Evolutionary conservation across 2,888 invertebrate genomes (phyloP).

Genomic region (Drosophila paramelanica): DNA sequence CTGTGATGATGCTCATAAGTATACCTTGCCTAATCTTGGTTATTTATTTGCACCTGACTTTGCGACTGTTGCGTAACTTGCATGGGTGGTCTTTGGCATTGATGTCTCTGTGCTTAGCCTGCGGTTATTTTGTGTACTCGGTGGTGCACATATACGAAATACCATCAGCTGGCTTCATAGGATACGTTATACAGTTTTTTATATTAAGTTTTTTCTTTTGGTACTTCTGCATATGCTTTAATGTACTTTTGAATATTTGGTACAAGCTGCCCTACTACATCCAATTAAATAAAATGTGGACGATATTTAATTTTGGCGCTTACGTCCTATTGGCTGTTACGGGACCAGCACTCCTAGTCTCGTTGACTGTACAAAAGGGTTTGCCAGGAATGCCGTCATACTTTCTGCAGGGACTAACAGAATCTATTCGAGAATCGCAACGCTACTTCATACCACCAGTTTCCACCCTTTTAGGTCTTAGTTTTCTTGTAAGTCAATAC

Average conservation of each 20-base stretch:
- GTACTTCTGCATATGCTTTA: constrained; percentile 82
- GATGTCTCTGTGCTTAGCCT: constrained; percentile 82
- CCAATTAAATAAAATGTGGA: constrained; percentile 59
- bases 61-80: constrained; percentile 78
- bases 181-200: constrained; percentile 83
- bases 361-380: constrained; percentile 81
- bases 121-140: constrained; percentile 82
- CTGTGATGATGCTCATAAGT: constrained; percentile 83
- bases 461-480: constrained; percentile 72
- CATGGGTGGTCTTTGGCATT: constrained; percentile 83
- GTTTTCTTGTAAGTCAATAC: constrained; percentile 69
- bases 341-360: constrained; percentile 80
- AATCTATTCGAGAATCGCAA: constrained; percentile 84
- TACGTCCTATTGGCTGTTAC: constrained; percentile 75
- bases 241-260: constrained; percentile 83
- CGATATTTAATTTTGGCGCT: constrained; percentile 67
- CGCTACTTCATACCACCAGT: constrained; percentile 85
- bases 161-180: constrained; percentile 71
- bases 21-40: constrained; percentile 82
- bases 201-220: constrained; percentile 84
- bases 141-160: constrained; percentile 81
- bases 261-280: constrained; percentile 78
- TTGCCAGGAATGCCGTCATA: constrained; percentile 84
- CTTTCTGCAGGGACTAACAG: constrained; percentile 83
- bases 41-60: constrained; percentile 78